Base-by-base conservation (phyloP, 1,140 invertebrate species). In the Anastrepha ludens region DNA sequence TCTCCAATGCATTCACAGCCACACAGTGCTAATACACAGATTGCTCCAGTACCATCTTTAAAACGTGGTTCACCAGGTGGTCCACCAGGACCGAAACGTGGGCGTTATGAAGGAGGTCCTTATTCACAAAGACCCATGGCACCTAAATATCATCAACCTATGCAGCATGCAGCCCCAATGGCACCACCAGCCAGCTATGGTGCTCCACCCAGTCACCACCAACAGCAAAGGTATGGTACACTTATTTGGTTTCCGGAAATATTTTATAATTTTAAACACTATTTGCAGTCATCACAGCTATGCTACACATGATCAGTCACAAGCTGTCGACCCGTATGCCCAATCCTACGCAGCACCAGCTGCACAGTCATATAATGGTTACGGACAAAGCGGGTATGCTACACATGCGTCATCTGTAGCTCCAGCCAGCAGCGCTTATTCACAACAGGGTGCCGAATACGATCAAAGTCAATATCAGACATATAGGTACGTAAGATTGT, bases 1-100 rank as follows among this genome's bases (percentile, higher is more conserved):
- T 90, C 92, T 89, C 92, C 92, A 88, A 90, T 91, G 89, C 92
- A 90, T 88, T 88, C 92, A 89, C 91, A 91, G 70, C 88, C 89
- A 90, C 91, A 93, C 91, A 91, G 90, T 90, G 90, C 90, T 89
- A 93, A 93, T 90, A 92, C 92, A 88, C 92, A 93, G 92, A 90
- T 92, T 86, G 91, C 92, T 90, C 92, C 92, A 89, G 91, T 91
- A 90, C 92, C 90, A 89, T 91, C 92, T 89, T 89, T 93, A 86
- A 93, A 93, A 91, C 91, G 92, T 39, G 92, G 92, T 88, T 92
- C 92, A 86, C 92, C 92, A 67, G 92, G 92, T 88, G 92, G 92
- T 86, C 89, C 88, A 0, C 92, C 92, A 62, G 90, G 92, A 60
- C 92, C 92, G n/a, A 93, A 93, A 65, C 90, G 92, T 55, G 92